phyloP scores from a whole-genome alignment of 2,797 vertebrate species.

The Myiothlypis chrysogaster region DNA sequence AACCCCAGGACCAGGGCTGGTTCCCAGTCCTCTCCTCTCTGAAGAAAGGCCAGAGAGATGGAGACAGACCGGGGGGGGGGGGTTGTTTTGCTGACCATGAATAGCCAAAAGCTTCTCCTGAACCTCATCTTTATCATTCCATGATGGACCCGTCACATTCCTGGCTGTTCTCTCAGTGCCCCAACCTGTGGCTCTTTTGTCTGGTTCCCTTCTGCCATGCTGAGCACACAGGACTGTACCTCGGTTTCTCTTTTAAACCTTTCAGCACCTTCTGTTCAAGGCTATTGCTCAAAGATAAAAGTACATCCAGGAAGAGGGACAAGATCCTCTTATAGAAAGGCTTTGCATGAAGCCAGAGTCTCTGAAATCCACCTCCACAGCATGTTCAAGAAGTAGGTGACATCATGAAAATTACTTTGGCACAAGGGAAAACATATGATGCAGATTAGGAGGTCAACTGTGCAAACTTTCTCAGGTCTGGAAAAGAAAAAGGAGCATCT shows the following conservation, averaged over 20 bases:
- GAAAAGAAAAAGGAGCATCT: not conserved
- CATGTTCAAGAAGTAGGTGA: not conserved
- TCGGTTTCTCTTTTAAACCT: not conserved
- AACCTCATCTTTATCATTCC: not conserved
- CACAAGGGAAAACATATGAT: not conserved
- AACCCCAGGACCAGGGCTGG: not conserved
- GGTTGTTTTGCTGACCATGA: not conserved
- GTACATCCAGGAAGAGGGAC: not conserved
- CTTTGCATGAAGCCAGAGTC: not conserved
- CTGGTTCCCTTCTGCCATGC: accelerated
- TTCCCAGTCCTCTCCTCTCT: not conserved
- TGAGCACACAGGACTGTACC: not conserved
- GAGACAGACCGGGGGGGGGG: not conserved
- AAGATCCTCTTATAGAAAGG: not conserved
- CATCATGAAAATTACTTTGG: not conserved
- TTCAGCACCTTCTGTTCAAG: not conserved
- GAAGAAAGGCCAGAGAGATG: not conserved
- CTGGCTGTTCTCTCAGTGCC: not conserved
- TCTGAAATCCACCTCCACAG: not conserved
- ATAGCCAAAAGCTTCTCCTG: not conserved
- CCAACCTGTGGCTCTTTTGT: not conserved
- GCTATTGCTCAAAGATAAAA: not conserved
- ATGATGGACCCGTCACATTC: not conserved
- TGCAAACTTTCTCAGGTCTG: not conserved
- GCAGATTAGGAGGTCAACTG: not conserved